These are phyloP conservation scores for Clarias pachynema DNA, from an alignment of 2,797 vertebrate species.

Conservation along the genomic window DNA sequence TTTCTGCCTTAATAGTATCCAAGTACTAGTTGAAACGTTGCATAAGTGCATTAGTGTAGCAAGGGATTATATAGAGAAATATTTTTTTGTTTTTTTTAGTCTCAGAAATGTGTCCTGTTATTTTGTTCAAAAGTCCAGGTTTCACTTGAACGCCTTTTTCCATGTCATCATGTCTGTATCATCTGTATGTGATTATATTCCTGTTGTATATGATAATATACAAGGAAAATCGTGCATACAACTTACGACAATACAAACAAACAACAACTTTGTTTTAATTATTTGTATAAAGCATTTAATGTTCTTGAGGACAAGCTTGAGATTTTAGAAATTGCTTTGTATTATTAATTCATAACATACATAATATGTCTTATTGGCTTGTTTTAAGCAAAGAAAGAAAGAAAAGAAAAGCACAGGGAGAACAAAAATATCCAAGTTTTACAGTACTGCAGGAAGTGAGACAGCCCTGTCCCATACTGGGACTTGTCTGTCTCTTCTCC, in stretches of 20 bases:
- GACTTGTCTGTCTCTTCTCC: slow-evolving; percentile 79
- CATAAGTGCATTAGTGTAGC: too few relatives aligned
- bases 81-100: too few relatives aligned
- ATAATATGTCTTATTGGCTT: neutral
- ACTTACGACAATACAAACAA: neutral
- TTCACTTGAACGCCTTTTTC: too few relatives aligned
- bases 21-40: too few relatives aligned
- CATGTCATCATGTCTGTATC: neutral
- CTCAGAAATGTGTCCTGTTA: too few relatives aligned
- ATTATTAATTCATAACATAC: too few relatives aligned
- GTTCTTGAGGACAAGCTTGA: neutral
- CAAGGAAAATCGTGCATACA: neutral
- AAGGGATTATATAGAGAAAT: too few relatives aligned
- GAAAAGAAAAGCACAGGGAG: neutral
- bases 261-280: neutral
- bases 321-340: neutral
- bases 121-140: too few relatives aligned
- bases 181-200: neutral
- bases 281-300: neutral
- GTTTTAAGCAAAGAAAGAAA: neutral
- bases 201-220: neutral
- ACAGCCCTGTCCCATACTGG: slow-evolving; percentile 30
- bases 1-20: too few relatives aligned
- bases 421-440: neutral
- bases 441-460: neutral